Evolutionary conservation across 2,888 invertebrate species (phyloP).

Genomic region (Mellilla xanthometata): DNA sequence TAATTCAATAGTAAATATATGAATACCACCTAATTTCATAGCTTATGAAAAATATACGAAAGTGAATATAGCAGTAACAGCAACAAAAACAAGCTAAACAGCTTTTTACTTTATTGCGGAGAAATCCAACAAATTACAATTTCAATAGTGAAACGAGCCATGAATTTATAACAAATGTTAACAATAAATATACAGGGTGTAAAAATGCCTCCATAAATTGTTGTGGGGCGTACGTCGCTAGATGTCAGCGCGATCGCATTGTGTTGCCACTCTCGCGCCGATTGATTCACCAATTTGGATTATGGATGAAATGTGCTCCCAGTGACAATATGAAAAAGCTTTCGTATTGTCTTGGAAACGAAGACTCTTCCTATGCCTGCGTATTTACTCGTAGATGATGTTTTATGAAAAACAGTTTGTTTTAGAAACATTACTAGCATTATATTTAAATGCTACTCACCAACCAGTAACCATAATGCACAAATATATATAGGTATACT

Average conservation of each 20-base stretch:
- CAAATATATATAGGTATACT: too few relatives aligned
- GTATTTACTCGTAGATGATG: constrained; percentile 12
- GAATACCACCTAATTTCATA: too few relatives aligned
- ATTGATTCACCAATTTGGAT: constrained; percentile 45
- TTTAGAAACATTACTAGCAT: too few relatives aligned
- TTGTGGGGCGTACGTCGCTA: constrained; percentile 35
- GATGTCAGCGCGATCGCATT: constrained; percentile 37
- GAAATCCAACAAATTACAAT: constrained; percentile 1
- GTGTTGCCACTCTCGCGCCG: constrained; percentile 36
- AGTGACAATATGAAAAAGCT: constrained; percentile 23
- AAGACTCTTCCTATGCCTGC: constrained; percentile 4
- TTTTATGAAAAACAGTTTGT: not conserved
- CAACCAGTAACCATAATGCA: too few relatives aligned
- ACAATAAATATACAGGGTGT: constrained; percentile 35
- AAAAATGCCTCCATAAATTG: constrained; percentile 32
- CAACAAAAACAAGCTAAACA: not conserved
- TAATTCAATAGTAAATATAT: too few relatives aligned
- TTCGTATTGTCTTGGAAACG: constrained; percentile 12
- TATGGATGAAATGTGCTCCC: constrained; percentile 21
- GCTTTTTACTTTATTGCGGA: not conserved
- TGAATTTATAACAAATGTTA: constrained; percentile 23
- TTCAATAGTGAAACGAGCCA: constrained; percentile 9
- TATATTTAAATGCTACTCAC: too few relatives aligned
- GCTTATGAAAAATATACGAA: too few relatives aligned
- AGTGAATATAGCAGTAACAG: too few relatives aligned